These are phyloP conservation scores for Tipula lateralis DNA, from an alignment of 2,888 invertebrate species.

Conservation along the genomic window DNA sequence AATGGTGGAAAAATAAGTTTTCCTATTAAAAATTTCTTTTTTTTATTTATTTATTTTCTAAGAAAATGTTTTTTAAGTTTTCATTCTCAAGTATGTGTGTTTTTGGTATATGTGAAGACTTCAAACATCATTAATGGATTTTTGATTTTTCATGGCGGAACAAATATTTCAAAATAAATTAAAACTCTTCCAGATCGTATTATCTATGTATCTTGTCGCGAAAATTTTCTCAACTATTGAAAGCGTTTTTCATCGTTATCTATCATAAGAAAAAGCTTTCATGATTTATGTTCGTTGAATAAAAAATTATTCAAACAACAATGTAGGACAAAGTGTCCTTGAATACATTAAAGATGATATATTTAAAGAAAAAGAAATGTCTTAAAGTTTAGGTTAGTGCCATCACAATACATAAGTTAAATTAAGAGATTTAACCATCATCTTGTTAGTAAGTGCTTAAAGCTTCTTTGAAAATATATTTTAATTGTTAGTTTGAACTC, in stretches of 20 bases:
- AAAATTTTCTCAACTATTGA: neutral
- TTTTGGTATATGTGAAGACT: neutral
- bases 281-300: neutral
- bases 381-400: neutral
- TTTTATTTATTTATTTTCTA: neutral
- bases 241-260: neutral
- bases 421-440: neutral
- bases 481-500: neutral
- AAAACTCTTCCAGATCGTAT: neutral
- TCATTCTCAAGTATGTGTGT: neutral
- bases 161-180: neutral
- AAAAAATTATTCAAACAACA: neutral
- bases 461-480: neutral
- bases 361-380: neutral
- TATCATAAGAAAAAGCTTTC: neutral
- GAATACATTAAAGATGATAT: neutral
- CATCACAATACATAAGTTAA: neutral
- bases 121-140: conserved; percentile 19
- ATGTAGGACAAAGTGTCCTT: neutral
- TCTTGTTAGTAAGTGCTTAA: neutral
- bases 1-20: conserved; percentile 24
- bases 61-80: neutral
- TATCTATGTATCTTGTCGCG: neutral
- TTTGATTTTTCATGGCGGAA: neutral
- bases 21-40: neutral